These are phyloP conservation scores for Ormyrus thymus DNA, from an alignment of 2,888 invertebrate genomes.

Conservation along the genomic window DNA sequence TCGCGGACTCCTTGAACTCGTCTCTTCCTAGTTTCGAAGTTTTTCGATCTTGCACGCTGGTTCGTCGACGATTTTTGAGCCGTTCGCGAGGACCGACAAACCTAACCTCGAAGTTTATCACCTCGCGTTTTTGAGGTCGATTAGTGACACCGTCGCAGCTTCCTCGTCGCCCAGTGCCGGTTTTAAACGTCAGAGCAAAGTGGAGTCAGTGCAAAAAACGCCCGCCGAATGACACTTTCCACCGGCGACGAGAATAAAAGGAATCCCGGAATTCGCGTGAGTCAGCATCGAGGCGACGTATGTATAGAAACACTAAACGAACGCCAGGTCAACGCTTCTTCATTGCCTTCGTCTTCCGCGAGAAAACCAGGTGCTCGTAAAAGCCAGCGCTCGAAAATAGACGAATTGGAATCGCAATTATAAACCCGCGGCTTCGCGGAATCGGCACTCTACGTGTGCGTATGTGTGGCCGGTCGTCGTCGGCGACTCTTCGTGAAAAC, in stretches of 20 bases:
- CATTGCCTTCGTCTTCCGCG: background rate
- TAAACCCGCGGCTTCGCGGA: constrained; percentile 46
- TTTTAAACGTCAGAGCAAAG: background rate
- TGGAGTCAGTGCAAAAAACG: constrained; percentile 19
- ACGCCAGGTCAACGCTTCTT: constrained; percentile 28
- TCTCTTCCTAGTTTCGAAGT: background rate
- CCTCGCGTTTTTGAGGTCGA: constrained; percentile 2
- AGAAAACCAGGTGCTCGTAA: constrained; percentile 31
- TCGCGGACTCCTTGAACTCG: background rate
- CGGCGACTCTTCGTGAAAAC: constrained; percentile 44
- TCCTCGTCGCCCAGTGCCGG: background rate
- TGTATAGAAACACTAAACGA: background rate
- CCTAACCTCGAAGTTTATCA: constrained; percentile 35
- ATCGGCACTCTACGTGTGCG: constrained; percentile 12
- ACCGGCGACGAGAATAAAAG: background rate
- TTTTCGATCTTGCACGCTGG: no score
- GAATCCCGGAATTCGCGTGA: background rate
- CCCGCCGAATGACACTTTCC: no score
- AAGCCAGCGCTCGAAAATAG: constrained; percentile 46
- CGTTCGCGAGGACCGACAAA: background rate
- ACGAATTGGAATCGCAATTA: constrained; percentile 49
- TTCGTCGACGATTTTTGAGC: no score
- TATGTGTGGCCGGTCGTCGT: constrained; percentile 7
- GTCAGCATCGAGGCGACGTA: background rate
- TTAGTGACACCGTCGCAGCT: background rate